A percentile compares a stretch with the other conserved stretches of the same genome.
These are phyloP conservation scores for Lottia scabra DNA, from an alignment of 2,888 invertebrate species.

Conservation along the genomic window DNA sequence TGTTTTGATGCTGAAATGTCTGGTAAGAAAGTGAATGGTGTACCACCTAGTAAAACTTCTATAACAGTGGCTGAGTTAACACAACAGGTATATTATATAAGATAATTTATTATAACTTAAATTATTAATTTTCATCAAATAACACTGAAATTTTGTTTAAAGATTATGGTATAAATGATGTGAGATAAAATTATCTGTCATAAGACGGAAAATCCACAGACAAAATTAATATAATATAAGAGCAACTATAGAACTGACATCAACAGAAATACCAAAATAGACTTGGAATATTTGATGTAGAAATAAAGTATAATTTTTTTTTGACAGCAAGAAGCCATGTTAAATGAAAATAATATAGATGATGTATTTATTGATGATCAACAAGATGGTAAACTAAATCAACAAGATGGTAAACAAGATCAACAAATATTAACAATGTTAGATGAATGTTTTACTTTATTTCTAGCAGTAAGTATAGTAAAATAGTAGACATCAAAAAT, in stretches of 20 bases:
- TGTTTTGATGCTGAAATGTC: conserved; percentile 48
- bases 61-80: conserved; percentile 43
- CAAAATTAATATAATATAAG: no score
- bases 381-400: not conserved
- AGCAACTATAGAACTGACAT: no score
- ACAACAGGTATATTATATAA: conserved; percentile 41
- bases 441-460: not conserved
- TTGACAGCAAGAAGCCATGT: conserved; percentile 23
- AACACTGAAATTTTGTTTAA: no score
- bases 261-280: no score
- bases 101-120: no score
- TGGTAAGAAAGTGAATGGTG: conserved; percentile 30
- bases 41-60: conserved; percentile 33
- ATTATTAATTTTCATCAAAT: no score
- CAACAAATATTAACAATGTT: not conserved
- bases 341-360: conserved; percentile 9
- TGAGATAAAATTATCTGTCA: no score
- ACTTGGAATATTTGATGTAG: no score
- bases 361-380: not conserved
- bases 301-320: no score
- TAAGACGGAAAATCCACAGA: no score
- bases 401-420: not conserved
- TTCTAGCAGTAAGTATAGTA: not conserved
- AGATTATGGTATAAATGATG: no score
- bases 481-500: no score